Evolutionary conservation across 2,113 vertebrate species (phyloP).

Genomic region (Scomber scombrus): DNA sequence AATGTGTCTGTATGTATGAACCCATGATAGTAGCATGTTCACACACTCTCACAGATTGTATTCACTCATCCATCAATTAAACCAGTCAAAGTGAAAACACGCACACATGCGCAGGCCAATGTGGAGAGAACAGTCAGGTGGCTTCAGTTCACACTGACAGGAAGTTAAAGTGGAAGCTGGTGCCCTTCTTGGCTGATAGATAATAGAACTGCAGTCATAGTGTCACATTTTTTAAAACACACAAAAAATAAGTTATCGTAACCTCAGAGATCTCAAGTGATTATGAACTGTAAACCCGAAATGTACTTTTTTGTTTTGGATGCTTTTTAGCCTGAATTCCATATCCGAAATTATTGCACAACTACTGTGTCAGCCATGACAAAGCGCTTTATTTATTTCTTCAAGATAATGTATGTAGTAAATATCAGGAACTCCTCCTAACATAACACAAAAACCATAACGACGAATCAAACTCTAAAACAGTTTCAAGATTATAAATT

Average conservation of each 20-base stretch:
- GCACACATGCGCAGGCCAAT: neutral
- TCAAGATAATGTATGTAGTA: too few species aligned
- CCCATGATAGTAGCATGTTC: neutral
- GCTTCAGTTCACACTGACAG: neutral
- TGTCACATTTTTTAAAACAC: neutral
- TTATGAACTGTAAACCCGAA: too few species aligned
- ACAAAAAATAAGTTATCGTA: too few species aligned
- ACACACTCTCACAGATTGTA: neutral
- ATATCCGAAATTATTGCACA: too few species aligned
- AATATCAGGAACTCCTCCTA: too few species aligned
- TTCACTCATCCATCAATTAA: neutral
- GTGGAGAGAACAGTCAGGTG: neutral
- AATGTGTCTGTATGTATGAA: neutral
- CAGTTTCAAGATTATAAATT: too few species aligned
- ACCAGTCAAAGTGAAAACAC: neutral
- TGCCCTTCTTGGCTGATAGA: neutral
- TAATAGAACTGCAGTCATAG: neutral
- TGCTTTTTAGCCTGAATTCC: too few species aligned
- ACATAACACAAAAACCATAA: too few species aligned
- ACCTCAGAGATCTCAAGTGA: neutral
- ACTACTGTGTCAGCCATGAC: too few species aligned
- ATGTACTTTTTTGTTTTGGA: too few species aligned
- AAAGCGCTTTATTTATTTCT: too few species aligned
- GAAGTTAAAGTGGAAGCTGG: slow-evolving; percentile 15
- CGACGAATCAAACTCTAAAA: too few species aligned